Evolutionary conservation across 2,113 vertebrate species (phyloP).

Genomic region (Oenanthe oenanthe): DNA sequence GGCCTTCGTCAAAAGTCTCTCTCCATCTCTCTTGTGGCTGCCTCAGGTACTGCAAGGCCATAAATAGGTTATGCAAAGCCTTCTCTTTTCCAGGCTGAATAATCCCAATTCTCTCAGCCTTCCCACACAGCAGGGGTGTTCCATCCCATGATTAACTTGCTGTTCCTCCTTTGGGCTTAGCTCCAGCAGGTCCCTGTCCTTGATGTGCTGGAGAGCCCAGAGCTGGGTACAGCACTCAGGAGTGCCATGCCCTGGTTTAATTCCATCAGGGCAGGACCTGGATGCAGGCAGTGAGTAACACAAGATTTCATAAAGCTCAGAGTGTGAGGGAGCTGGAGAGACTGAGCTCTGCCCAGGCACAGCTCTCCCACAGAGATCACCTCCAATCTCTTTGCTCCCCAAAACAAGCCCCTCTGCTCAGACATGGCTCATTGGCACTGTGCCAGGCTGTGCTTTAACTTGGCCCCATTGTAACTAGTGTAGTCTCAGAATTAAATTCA

Average conservation of each 20-base stretch:
- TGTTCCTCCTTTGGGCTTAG: background rate
- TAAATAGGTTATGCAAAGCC: background rate
- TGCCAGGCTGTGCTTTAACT: background rate
- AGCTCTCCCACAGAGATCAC: background rate
- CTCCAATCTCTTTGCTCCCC: background rate
- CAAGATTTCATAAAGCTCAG: background rate
- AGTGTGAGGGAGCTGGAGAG: background rate
- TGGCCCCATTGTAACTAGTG: background rate
- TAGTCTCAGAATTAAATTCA: background rate
- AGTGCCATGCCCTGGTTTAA: rapidly evolving
- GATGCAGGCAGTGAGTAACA: rapidly evolving
- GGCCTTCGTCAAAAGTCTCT: background rate
- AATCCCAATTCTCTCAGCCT: background rate
- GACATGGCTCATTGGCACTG: background rate
- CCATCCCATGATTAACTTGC: background rate
- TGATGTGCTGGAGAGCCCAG: background rate
- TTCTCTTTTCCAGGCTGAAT: background rate
- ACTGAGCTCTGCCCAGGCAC: background rate
- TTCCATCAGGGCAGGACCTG: rapidly evolving
- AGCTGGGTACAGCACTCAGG: background rate
- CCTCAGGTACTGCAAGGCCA: background rate
- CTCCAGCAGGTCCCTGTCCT: background rate
- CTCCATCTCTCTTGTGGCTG: background rate
- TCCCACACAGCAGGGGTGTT: background rate
- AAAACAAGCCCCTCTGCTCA: background rate